A percentile compares a stretch with the other conserved stretches of the same genome.
Conservation (phyloP, 1,140 invertebrate species). For the Conus betulinus region DNA sequence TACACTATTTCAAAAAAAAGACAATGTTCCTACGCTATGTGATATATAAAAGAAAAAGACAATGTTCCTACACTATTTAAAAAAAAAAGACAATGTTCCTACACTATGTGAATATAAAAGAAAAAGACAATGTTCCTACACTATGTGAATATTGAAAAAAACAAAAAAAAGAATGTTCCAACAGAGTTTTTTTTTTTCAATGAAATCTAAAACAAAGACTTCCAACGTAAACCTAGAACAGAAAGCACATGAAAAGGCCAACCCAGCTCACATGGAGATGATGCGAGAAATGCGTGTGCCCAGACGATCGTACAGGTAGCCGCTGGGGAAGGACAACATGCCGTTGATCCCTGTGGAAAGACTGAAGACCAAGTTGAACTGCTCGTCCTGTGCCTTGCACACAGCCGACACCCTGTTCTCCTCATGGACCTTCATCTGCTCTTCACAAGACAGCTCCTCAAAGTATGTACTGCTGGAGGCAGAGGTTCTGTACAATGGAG, state of each 20-base stretch:
- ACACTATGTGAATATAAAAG: too few species aligned
- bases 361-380: slow-evolving; percentile 50
- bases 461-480: background rate
- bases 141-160: too few species aligned
- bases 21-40: too few species aligned
- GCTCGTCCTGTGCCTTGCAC: slow-evolving; percentile 42
- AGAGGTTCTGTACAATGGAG: too few species aligned
- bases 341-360: slow-evolving; percentile 47
- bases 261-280: slow-evolving; percentile 44
- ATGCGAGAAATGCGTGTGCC: slow-evolving; percentile 49
- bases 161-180: too few species aligned
- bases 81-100: too few species aligned
- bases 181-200: too few species aligned
- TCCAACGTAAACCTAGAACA: background rate
- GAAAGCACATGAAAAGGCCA: too few species aligned
- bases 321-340: slow-evolving; percentile 42
- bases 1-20: too few species aligned
- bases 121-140: too few species aligned
- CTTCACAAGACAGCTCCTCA: background rate
- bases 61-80: too few species aligned
- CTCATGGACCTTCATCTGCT: slow-evolving; percentile 5
- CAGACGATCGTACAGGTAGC: slow-evolving; percentile 46
- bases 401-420: slow-evolving; percentile 1
- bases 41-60: too few species aligned
- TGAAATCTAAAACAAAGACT: background rate